Base-by-base conservation (phyloP, 2,888 invertebrate species). In the Stenurella melanura region DNA sequence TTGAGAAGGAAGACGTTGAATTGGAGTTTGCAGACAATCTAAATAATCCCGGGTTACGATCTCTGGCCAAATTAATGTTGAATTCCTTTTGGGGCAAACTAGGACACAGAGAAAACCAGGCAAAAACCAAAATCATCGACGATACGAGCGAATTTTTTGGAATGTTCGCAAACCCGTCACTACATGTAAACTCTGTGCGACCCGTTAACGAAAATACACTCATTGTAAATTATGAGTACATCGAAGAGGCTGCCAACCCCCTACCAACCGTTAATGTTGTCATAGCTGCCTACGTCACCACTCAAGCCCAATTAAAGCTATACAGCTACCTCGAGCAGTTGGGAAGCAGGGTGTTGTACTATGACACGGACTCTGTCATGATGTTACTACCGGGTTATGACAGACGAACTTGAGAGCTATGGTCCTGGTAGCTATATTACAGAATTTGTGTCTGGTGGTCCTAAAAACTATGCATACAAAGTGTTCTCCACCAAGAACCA, bases 311-410 rank as follows among this genome's bases (percentile, higher is more conserved):
- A 3, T n/a, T 78, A 1, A 78, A 74, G 19, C 30, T 81, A 2
- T 75, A 79, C 63, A 74, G 73, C 0, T 85, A 85, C 26, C 74
- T 90, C 5, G 83, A 88, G 7, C 72, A 73, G 34, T 71, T 90
- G 2, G 82, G 77, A 4, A 69, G 81, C 11, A 66, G 85, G 5
- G 85, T 85, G 4, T 66, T 89, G 9, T 89, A 89, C 78, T 87
- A 80, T 50, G 88, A 89, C 66, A 89, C 89, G 0, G 88, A 88
- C 84, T 1, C n/a, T n/a, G 82, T 88, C 6, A 85, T 89, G 69
- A 12, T 86, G 87, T 85, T 12, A 78, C 82, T 11, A 76, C 83
- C 0, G 88, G 88, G 87, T 89, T 63, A 76, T 89, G 78, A 89
- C 87, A n/a, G n/a, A n/a, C n/a, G 89, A 89, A 76, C 66, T 88